Evolutionary conservation across 2,888 invertebrate genomes (phyloP).

Genomic region (Teinopalpus imperialis): DNA sequence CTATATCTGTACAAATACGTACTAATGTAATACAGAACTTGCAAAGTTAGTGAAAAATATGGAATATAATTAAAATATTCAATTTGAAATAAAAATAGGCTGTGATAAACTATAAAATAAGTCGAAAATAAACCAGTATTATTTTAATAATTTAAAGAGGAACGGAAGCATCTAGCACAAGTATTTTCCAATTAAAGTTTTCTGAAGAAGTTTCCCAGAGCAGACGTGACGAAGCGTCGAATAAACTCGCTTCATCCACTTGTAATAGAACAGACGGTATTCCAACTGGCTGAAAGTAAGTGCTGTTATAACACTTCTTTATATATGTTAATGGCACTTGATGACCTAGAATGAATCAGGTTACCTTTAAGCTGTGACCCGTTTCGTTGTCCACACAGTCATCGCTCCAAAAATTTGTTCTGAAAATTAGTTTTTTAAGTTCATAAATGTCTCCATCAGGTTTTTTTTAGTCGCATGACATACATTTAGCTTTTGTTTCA

Average conservation of each 20-base stretch:
- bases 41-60: too few species aligned
- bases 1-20: too few species aligned
- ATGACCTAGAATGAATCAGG: slow-evolving; percentile 16
- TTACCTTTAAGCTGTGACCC: slow-evolving; percentile 11
- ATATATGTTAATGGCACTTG: slow-evolving; percentile 12
- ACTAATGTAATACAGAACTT: too few species aligned
- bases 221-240: slow-evolving; percentile 40
- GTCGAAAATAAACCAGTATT: slow-evolving; percentile 9
- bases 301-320: slow-evolving; percentile 20
- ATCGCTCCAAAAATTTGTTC: background rate
- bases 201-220: slow-evolving; percentile 47
- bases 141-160: slow-evolving; percentile 15
- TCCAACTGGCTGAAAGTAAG: slow-evolving; percentile 14
- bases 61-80: too few species aligned
- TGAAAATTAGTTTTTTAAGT: too few species aligned
- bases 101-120: too few species aligned
- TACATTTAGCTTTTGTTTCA: background rate
- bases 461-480: too few species aligned
- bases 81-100: too few species aligned
- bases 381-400: slow-evolving; percentile 7
- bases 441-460: too few species aligned
- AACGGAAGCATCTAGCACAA: slow-evolving; percentile 25
- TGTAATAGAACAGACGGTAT: slow-evolving; percentile 21
- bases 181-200: slow-evolving; percentile 70
- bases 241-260: slow-evolving; percentile 22